Percentiles rank a stretch among this genome's conserved stretches.
Conservation (phyloP, 2,888 invertebrate species). For the Pyrrhosoma nymphula region DNA sequence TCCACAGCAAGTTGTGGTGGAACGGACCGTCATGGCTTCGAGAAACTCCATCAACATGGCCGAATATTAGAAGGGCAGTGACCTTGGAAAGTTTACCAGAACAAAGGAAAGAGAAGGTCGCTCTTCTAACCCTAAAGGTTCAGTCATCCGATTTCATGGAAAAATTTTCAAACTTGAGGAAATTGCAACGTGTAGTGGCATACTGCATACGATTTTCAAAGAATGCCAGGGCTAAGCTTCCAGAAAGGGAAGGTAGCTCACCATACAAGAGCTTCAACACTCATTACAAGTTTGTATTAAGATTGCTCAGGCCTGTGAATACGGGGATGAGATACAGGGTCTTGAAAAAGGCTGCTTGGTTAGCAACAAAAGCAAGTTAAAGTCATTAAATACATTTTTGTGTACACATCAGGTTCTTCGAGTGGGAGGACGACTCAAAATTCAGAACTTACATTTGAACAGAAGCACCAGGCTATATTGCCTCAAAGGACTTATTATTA, state of each 20-base stretch:
- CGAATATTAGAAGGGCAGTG: not conserved
- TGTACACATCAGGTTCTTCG: no score
- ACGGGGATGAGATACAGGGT: not conserved
- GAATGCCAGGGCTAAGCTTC: no score
- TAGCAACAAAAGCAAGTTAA: no score
- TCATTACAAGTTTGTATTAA: not conserved
- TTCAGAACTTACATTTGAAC: not conserved
- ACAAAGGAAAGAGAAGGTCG: not conserved
- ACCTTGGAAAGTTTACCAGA: not conserved
- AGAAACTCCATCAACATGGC: not conserved
- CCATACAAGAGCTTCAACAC: not conserved
- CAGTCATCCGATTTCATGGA: not conserved
- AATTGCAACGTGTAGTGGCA: no score
- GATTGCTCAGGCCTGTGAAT: not conserved
- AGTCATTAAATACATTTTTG: no score
- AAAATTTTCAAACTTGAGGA: not conserved
- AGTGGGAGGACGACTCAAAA: not conserved
- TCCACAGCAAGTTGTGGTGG: not conserved
- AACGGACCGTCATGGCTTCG: not conserved
- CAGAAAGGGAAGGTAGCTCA: no score
- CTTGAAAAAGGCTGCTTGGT: no score
- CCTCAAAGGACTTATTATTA: not conserved
- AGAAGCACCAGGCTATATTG: not conserved
- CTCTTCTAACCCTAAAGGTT: not conserved
- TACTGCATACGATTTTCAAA: no score